Conservation (phyloP, 2,113 vertebrate species). For the Dicerorhinus sumatrensis region DNA sequence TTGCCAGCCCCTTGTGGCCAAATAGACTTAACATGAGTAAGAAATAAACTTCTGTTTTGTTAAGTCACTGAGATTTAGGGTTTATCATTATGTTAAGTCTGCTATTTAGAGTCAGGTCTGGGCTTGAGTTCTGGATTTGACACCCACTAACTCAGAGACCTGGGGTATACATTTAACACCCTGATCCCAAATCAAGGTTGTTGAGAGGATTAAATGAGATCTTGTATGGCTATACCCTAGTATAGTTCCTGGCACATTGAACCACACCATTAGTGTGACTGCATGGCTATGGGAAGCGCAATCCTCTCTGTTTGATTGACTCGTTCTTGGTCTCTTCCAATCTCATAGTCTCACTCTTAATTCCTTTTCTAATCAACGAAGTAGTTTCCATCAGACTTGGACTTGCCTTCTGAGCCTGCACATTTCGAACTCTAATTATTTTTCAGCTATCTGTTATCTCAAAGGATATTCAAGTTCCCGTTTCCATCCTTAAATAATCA, state of each 20-base stretch:
- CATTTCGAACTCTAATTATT: slow-evolving; percentile 27
- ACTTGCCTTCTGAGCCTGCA: background rate
- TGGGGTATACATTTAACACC: background rate
- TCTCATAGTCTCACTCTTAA: background rate
- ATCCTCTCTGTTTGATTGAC: background rate
- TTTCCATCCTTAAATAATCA: slow-evolving; percentile 10
- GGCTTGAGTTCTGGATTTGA: slow-evolving; percentile 21
- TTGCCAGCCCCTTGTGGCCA: background rate
- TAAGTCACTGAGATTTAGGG: background rate
- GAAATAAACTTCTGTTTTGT: slow-evolving; percentile 4
- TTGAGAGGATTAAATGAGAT: background rate
- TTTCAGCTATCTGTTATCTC: background rate
- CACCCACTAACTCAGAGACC: background rate
- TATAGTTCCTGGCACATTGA: background rate
- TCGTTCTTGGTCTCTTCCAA: slow-evolving; percentile 15
- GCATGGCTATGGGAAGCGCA: background rate
- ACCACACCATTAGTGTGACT: background rate
- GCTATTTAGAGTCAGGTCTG: background rate
- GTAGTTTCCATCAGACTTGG: background rate
- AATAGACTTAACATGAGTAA: background rate
- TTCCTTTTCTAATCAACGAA: background rate
- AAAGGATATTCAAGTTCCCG: background rate
- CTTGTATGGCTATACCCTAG: background rate
- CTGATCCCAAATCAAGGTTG: background rate
- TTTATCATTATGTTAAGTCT: background rate